These are phyloP conservation scores for Mesoligia furuncula DNA, from an alignment of 2,888 invertebrate genomes.

Conservation along the genomic window DNA sequence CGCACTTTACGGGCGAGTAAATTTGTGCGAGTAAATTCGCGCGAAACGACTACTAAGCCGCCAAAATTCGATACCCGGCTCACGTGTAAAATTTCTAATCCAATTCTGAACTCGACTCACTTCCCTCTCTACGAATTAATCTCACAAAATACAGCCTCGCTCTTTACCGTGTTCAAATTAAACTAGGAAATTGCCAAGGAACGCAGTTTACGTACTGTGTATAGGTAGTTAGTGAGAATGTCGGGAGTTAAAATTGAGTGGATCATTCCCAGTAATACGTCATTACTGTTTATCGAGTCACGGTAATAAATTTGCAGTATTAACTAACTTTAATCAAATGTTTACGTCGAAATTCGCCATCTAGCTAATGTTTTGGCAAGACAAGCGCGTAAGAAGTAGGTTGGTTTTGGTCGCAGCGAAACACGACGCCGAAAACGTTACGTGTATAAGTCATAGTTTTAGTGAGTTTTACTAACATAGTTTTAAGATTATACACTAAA, in stretches of 20 bases:
- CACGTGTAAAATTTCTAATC: constrained; percentile 9
- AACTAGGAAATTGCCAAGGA: constrained; percentile 40
- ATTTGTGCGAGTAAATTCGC: too few species aligned
- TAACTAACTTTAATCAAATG: constrained; percentile 25
- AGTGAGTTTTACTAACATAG: too few species aligned
- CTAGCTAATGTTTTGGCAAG: background rate
- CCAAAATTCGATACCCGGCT: background rate
- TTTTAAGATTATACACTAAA: too few species aligned
- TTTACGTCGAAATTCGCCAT: constrained; percentile 7
- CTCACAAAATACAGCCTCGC: constrained; percentile 28
- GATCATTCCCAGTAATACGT: constrained; percentile 30
- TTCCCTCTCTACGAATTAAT: constrained; percentile 36
- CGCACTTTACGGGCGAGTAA: too few species aligned
- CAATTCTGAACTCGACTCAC: constrained; percentile 12
- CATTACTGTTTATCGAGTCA: constrained; percentile 45
- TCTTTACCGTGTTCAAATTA: constrained; percentile 43
- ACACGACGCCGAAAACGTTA: too few species aligned
- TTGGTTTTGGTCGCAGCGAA: too few species aligned
- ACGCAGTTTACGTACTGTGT: constrained; percentile 33
- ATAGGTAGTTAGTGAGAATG: constrained; percentile 10
- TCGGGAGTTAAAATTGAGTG: constrained; percentile 24
- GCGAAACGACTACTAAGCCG: too few species aligned
- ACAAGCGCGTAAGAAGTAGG: background rate
- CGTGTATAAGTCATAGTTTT: too few species aligned
- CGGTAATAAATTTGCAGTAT: constrained; percentile 37